Conservation (phyloP, 2,113 vertebrate genomes). For the Cottus gobio region DNA sequence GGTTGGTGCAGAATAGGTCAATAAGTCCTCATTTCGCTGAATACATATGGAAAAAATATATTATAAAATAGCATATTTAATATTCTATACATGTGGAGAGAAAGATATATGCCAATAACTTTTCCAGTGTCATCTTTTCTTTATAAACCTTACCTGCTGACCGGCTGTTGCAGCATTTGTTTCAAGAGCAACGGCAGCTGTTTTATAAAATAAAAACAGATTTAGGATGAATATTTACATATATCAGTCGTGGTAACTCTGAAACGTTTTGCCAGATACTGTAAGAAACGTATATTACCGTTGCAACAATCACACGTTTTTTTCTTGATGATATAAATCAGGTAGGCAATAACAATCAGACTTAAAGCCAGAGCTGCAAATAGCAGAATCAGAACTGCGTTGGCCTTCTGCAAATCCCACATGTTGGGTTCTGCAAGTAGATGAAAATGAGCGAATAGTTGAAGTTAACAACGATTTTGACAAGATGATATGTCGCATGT, state of each 20-base stretch:
- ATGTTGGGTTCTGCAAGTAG: neutral
- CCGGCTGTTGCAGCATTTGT: neutral
- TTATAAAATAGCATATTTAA: accelerated
- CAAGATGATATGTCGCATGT: neutral
- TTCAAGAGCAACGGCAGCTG: neutral
- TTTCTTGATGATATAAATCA: constrained; percentile 28
- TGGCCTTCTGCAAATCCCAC: neutral
- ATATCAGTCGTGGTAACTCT: neutral
- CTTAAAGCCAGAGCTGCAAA: constrained; percentile 17
- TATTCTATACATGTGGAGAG: neutral
- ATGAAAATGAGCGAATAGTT: neutral
- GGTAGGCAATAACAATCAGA: neutral
- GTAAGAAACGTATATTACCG: constrained; percentile 4
- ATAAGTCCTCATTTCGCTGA: constrained; percentile 20
- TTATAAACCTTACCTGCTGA: constrained; percentile 27
- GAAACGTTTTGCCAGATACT: neutral
- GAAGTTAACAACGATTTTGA: neutral
- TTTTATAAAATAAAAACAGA: neutral
- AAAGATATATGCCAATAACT: too few species aligned
- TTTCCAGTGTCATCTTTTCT: neutral
- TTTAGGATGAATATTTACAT: accelerated
- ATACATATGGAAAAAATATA: neutral
- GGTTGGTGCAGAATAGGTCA: constrained; percentile 25
- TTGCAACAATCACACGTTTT: neutral
- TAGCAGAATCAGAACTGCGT: neutral